A percentile compares a stretch with the other conserved stretches of the same genome.
These are phyloP conservation scores for Ectropis grisescens DNA, from an alignment of 1,140 invertebrate species.

Conservation along the genomic window DNA sequence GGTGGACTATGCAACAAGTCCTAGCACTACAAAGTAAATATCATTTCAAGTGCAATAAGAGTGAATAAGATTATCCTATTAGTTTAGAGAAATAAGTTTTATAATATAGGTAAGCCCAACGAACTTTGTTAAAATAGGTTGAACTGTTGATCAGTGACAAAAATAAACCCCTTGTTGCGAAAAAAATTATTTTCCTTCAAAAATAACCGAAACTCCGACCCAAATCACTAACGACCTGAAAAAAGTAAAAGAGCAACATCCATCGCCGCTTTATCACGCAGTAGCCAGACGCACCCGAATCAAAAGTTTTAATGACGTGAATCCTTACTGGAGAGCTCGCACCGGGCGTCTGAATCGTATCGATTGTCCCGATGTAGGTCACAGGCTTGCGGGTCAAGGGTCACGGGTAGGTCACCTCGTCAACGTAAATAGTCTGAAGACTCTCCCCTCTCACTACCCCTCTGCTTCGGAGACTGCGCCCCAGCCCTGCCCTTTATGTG, in stretches of 20 bases:
- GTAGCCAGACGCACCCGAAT: slow-evolving; percentile 7
- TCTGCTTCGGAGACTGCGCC: background rate
- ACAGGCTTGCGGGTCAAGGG: slow-evolving; percentile 53
- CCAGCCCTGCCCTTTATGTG: slow-evolving; percentile 9
- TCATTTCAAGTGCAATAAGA: no score
- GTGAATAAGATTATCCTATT: no score
- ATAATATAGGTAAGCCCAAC: no score
- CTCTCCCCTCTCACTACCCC: background rate
- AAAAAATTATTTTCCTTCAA: no score
- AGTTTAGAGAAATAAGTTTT: no score
- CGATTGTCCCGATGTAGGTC: slow-evolving; percentile 52
- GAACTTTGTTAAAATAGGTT: no score
- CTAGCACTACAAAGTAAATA: no score
- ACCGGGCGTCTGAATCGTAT: slow-evolving; percentile 20
- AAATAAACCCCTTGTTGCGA: no score
- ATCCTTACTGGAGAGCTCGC: slow-evolving; percentile 14
- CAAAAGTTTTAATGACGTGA: slow-evolving; percentile 20
- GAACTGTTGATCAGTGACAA: no score
- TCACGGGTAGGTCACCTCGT: slow-evolving; percentile 52
- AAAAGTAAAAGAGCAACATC: slow-evolving; percentile 10
- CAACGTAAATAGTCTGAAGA: slow-evolving; percentile 20
- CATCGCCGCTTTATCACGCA: slow-evolving; percentile 13
- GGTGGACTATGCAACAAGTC: no score
- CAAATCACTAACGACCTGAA: background rate
- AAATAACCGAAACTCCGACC: no score